These are phyloP conservation scores for Isoperla grammatica DNA, from an alignment of 2,888 invertebrate genomes.

Conservation along the genomic window DNA sequence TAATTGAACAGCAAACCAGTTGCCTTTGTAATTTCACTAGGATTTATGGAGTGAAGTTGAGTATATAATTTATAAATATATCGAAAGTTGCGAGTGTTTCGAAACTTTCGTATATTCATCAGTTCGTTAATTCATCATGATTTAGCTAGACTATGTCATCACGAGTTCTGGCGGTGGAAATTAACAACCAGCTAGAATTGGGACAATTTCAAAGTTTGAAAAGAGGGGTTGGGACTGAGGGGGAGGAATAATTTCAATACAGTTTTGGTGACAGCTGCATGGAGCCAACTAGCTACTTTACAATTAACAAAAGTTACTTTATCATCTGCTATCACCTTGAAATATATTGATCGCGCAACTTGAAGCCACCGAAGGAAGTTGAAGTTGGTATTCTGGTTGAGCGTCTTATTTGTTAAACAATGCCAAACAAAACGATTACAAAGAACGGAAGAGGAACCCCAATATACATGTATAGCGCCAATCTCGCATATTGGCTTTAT, in stretches of 20 bases:
- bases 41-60: no score
- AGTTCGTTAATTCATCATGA: conserved; percentile 18
- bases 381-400: no score
- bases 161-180: conserved; percentile 11
- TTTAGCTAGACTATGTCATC: conserved; percentile 9
- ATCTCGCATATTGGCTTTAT: no score
- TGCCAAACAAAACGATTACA: no score
- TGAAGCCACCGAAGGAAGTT: no score
- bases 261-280: conserved; percentile 15
- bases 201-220: conserved; percentile 13
- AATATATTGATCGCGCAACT: conserved; percentile 3
- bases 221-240: background rate
- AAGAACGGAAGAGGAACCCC: no score
- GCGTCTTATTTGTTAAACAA: no score
- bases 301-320: conserved; percentile 13
- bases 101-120: conserved; percentile 6
- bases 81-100: no score
- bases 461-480: no score
- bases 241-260: conserved; percentile 15
- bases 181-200: conserved; percentile 9
- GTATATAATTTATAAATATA: no score
- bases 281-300: background rate
- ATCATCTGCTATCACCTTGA: conserved; percentile 11
- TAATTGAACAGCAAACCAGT: no score
- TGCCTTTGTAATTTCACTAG: no score